Conservation (phyloP, 1,140 invertebrate species). For the Sycophaga agraensis region DNA sequence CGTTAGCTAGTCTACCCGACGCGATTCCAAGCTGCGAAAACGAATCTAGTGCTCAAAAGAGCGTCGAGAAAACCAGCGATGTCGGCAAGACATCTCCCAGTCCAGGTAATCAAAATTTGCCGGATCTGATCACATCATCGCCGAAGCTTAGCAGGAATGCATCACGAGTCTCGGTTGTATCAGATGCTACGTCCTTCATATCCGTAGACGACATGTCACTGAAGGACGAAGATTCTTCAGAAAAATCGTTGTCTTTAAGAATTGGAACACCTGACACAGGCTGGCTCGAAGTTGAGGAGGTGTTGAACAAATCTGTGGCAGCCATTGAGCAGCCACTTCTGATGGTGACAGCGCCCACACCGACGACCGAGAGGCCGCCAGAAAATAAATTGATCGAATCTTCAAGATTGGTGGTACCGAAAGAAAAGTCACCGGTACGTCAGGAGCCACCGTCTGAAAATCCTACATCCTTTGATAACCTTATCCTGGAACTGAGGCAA, state of each 20-base stretch:
- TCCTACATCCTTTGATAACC: slow-evolving; percentile 40
- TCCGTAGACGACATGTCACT: background rate
- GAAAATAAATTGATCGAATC: slow-evolving; percentile 28
- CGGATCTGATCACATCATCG: slow-evolving; percentile 46
- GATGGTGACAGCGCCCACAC: slow-evolving; percentile 44
- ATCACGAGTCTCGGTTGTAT: slow-evolving; percentile 23
- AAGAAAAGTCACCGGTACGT: slow-evolving; percentile 16
- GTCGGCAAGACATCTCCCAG: background rate
- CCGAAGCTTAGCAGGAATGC: slow-evolving; percentile 37
- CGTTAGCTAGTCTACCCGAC: slow-evolving; percentile 30
- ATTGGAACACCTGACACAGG: background rate
- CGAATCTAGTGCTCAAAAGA: background rate
- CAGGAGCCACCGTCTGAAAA: slow-evolving; percentile 12
- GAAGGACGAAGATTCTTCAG: background rate
- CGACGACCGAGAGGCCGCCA: slow-evolving; percentile 37
- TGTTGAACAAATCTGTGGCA: background rate
- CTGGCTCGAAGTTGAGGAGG: slow-evolving; percentile 7
- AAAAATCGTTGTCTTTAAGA: background rate
- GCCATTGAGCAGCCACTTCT: slow-evolving; percentile 22
- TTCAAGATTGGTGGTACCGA: slow-evolving; percentile 31
- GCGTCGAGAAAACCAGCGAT: too few species aligned
- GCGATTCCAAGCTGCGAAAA: slow-evolving; percentile 30
- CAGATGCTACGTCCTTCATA: background rate
- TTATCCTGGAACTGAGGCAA: slow-evolving; percentile 47
- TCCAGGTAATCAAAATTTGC: slow-evolving; percentile 15